Percentiles rank a stretch among this genome's conserved stretches.
Evolutionary conservation across 2,113 vertebrate genomes (phyloP).

Genomic region (Dasyurus viverrinus): DNA sequence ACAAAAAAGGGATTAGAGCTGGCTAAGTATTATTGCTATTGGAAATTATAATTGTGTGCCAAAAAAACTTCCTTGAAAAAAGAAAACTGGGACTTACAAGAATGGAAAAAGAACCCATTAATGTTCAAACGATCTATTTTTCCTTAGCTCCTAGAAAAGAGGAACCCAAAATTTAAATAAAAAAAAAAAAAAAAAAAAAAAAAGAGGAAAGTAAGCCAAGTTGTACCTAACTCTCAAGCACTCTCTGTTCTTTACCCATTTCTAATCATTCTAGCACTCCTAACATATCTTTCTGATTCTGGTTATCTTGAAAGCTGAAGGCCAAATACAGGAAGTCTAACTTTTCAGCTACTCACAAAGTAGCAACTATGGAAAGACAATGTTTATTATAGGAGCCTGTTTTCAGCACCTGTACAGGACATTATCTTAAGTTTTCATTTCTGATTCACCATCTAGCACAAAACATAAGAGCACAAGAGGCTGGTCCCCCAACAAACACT

Average conservation of each 20-base stretch:
- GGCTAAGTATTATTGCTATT: background rate
- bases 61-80: background rate
- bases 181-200: slow-evolving; percentile 29
- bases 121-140: slow-evolving; percentile 6
- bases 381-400: background rate
- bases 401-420: background rate
- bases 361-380: background rate
- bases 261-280: background rate
- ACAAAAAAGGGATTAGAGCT: background rate
- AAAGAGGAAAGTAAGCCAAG: background rate
- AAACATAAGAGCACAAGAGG: background rate
- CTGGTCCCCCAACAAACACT: background rate
- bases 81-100: background rate
- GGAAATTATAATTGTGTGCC: background rate
- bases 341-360: background rate
- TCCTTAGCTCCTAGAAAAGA: slow-evolving; percentile 3
- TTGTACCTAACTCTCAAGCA: background rate
- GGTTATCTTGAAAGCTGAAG: background rate
- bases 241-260: background rate
- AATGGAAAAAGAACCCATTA: background rate
- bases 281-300: background rate
- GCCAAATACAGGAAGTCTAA: background rate
- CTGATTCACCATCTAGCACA: background rate
- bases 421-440: background rate
- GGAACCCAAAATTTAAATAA: background rate